Percentiles rank a stretch among this genome's conserved stretches.
Conservation (phyloP, 2,113 vertebrate species). For the Struthidea cinerea region DNA sequence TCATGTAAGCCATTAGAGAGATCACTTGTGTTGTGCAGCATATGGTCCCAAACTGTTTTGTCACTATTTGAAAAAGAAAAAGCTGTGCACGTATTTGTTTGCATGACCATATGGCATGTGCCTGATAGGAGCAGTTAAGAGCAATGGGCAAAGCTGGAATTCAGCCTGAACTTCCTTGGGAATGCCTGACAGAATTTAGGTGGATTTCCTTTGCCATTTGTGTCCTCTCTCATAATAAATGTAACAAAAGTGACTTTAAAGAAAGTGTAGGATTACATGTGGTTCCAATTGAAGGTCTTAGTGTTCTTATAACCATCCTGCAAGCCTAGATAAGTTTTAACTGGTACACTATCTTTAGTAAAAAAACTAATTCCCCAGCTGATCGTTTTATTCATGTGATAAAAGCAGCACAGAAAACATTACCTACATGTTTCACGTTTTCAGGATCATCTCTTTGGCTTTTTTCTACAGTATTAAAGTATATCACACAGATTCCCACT, state of each 20-base stretch:
- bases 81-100: constrained; percentile 41
- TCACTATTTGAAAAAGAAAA: constrained; percentile 32
- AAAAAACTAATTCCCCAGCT: background rate
- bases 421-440: background rate
- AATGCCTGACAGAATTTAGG: background rate
- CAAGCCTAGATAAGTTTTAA: background rate
- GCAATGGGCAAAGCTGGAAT: background rate
- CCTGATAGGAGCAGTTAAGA: background rate
- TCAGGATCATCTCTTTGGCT: background rate
- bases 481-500: background rate
- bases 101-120: constrained; percentile 30
- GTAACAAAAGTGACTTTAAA: background rate
- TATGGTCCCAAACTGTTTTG: constrained; percentile 36
- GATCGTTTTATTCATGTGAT: background rate
- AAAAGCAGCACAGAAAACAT: background rate
- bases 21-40: constrained; percentile 2
- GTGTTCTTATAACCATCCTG: background rate
- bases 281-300: background rate
- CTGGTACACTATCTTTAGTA: background rate
- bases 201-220: background rate
- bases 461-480: background rate
- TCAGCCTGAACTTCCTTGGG: background rate
- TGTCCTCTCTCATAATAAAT: background rate
- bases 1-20: background rate
- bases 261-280: background rate